Evolutionary conservation across 1,140 invertebrate species (phyloP).

Genomic region (Druon quercuslanigerum): DNA sequence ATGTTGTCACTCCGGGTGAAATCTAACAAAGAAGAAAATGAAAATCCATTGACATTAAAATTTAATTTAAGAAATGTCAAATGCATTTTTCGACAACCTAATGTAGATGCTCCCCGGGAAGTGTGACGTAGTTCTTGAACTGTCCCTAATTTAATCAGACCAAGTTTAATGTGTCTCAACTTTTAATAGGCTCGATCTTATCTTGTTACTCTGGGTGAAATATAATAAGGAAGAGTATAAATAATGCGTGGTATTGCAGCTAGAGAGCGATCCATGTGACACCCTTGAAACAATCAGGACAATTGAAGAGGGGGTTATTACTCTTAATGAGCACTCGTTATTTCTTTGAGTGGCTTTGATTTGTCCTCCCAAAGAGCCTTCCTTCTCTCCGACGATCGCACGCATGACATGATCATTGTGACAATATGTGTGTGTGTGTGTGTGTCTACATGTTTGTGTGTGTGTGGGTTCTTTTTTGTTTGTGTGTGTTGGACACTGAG

Average conservation of each 20-base stretch:
- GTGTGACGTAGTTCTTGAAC: too few species aligned
- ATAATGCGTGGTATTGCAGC: constrained; percentile 53
- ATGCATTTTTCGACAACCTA: too few species aligned
- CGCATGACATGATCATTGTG: constrained; percentile 26
- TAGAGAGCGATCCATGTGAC: constrained; percentile 66
- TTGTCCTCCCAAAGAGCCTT: constrained; percentile 53
- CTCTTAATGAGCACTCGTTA: constrained; percentile 72
- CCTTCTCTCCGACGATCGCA: constrained; percentile 14
- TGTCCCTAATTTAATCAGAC: background rate
- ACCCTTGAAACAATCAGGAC: constrained; percentile 71
- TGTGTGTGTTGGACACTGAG: constrained; percentile 33
- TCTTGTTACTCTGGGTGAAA: constrained; percentile 5
- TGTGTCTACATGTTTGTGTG: too few species aligned
- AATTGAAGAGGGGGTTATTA: constrained; percentile 66
- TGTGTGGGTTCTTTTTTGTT: background rate
- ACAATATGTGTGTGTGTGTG: background rate
- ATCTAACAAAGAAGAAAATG: constrained; percentile 64
- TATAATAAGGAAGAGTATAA: constrained; percentile 66
- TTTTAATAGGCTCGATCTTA: constrained; percentile 14
- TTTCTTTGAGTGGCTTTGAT: constrained; percentile 74
- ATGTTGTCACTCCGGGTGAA: background rate
- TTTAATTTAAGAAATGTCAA: too few species aligned
- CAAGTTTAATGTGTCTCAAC: background rate
- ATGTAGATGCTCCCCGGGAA: too few species aligned
- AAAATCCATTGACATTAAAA: background rate